A percentile compares a stretch with the other conserved stretches of the same genome.
Evolutionary conservation across 37 sponge, comb jelly and placozoan species (phyloP).

Genomic region (Petrosia ficiformis): DNA sequence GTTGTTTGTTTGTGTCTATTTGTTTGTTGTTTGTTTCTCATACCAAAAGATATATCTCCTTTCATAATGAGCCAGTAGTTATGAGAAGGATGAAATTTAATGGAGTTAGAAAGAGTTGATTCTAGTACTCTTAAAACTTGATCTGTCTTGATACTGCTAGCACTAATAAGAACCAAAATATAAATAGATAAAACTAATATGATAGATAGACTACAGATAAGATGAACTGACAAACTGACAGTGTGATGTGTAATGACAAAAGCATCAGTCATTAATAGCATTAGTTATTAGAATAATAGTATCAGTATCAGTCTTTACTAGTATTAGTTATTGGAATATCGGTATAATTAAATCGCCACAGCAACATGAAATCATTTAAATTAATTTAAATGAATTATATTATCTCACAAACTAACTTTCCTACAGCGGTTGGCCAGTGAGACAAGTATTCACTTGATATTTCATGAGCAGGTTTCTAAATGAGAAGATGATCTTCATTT

Average conservation of each 20-base stretch:
- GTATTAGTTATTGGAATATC: too few species aligned
- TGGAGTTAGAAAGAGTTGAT: constrained; percentile 33
- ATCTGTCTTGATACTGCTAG: constrained; percentile 31
- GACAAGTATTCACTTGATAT: constrained; percentile 25
- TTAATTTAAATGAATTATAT: too few species aligned
- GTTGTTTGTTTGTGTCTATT: background rate
- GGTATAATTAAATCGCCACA: too few species aligned
- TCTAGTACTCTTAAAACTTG: constrained; percentile 45
- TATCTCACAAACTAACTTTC: constrained; percentile 45
- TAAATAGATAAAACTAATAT: too few species aligned
- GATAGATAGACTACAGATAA: too few species aligned
- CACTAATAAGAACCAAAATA: too few species aligned
- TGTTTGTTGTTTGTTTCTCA: background rate
- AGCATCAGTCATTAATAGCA: too few species aligned
- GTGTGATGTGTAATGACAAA: too few species aligned
- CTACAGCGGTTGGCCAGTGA: constrained; percentile 81
- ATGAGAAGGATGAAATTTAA: constrained; percentile 36
- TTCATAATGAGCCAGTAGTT: constrained; percentile 45
- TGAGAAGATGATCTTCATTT: background rate
- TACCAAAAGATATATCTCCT: constrained; percentile 53
- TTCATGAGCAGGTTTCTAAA: constrained; percentile 61
- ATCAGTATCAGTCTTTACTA: too few species aligned
- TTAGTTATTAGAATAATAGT: too few species aligned
- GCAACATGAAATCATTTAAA: too few species aligned
- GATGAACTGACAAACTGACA: too few species aligned